Conservation (phyloP, 2,888 invertebrate genomes). For the Ennomos fuscantarius region DNA sequence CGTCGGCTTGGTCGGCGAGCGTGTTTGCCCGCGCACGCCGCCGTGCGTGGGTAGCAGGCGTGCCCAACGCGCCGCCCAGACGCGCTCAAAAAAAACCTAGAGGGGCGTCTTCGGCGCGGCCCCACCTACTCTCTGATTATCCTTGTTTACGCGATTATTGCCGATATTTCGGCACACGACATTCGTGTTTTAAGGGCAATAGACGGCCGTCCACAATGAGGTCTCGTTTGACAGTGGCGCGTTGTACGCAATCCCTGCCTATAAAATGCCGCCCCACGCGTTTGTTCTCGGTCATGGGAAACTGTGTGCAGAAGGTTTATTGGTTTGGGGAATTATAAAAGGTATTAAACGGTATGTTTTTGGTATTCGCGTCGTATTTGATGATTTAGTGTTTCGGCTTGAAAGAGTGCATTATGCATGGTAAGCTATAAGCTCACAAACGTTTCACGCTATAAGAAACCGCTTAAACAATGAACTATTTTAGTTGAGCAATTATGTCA, state of each 20-base stretch:
- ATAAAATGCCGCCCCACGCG: slow-evolving; percentile 81
- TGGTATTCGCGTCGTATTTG: slow-evolving; percentile 1
- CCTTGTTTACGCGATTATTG: slow-evolving; percentile 80
- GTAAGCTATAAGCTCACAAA: neutral
- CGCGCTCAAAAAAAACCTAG: slow-evolving; percentile 75
- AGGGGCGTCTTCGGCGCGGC: slow-evolving; percentile 76
- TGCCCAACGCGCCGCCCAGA: slow-evolving; percentile 68
- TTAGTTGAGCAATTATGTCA: no score
- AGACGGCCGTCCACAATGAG: slow-evolving; percentile 71
- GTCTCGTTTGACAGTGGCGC: slow-evolving; percentile 79
- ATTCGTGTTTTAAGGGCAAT: slow-evolving; percentile 64
- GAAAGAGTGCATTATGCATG: slow-evolving; percentile 3
- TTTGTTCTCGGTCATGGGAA: slow-evolving; percentile 69
- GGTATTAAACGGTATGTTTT: slow-evolving; percentile 26
- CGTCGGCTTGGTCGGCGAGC: slow-evolving; percentile 64
- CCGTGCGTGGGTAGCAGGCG: slow-evolving; percentile 53
- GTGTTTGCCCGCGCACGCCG: slow-evolving; percentile 63
- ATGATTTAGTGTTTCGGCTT: slow-evolving; percentile 11
- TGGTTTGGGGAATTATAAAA: slow-evolving; percentile 48
- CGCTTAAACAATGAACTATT: no score
- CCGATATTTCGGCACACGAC: slow-evolving; percentile 72
- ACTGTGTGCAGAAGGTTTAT: slow-evolving; percentile 55
- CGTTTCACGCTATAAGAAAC: neutral
- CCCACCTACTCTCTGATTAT: slow-evolving; percentile 82
- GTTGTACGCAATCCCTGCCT: slow-evolving; percentile 73